phyloP scores from a whole-genome alignment of 1,140 invertebrate species.

The Periplaneta americana region DNA sequence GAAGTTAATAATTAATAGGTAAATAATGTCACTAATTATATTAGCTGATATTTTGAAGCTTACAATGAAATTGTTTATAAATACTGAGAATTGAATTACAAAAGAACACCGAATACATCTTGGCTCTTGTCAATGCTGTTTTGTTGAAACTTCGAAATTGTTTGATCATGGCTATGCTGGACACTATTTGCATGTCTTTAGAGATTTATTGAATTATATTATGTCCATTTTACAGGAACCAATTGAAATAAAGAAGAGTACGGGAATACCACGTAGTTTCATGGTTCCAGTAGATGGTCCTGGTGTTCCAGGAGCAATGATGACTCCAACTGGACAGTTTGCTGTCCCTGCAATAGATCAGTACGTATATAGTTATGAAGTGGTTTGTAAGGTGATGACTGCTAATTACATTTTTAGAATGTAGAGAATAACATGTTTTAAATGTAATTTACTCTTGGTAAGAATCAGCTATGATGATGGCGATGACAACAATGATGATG shows the following conservation, averaged over 20 bases:
- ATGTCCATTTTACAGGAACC: slow-evolving; percentile 43
- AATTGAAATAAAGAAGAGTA: slow-evolving; percentile 83
- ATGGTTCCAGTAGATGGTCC: slow-evolving; percentile 90
- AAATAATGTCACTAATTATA: too few relatives aligned
- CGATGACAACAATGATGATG: too few relatives aligned
- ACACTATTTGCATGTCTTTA: not conserved
- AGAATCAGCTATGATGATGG: too few relatives aligned
- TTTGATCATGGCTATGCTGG: not conserved
- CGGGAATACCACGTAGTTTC: slow-evolving; percentile 96
- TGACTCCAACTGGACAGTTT: slow-evolving; percentile 87
- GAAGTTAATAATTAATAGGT: too few relatives aligned
- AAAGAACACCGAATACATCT: too few relatives aligned
- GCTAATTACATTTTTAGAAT: not conserved
- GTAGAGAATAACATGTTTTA: not conserved
- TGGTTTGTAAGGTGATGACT: too few relatives aligned
- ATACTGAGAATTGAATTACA: too few relatives aligned
- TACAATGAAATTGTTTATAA: too few relatives aligned
- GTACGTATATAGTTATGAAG: slow-evolving; percentile 59
- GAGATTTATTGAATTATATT: not conserved
- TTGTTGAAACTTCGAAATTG: too few relatives aligned
- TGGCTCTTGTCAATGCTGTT: too few relatives aligned
- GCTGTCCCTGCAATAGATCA: slow-evolving; percentile 88
- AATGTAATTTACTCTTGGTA: too few relatives aligned
- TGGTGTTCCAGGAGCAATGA: slow-evolving; percentile 83
- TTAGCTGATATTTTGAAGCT: too few relatives aligned